phyloP scores from a whole-genome alignment of 2,797 vertebrate species.

The Enteromius unitaeniatus region DNA sequence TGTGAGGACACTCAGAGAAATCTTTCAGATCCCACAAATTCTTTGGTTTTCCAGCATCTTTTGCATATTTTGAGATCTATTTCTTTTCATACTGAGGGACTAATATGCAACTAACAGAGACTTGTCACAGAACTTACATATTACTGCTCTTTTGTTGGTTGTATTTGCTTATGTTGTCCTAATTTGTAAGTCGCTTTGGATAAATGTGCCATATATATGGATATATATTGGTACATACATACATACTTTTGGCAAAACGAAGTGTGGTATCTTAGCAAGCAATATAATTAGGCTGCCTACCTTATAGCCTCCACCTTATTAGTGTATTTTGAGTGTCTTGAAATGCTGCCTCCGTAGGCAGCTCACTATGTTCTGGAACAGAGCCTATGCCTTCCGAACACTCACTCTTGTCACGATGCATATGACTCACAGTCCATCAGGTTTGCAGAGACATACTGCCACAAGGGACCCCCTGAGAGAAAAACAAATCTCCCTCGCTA shows the following conservation, averaged over 20 bases:
- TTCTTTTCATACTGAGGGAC: not conserved
- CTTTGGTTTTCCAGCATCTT: no score
- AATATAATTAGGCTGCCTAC: not conserved
- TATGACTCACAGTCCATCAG: conserved; percentile 40
- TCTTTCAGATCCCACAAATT: no score
- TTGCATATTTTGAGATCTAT: no score
- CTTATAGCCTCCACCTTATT: no score
- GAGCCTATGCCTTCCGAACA: conserved; percentile 4
- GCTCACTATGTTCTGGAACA: conserved; percentile 9
- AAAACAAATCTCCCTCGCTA: conserved; percentile 29
- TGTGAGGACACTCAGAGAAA: not conserved
- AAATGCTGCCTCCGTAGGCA: conserved; percentile 6
- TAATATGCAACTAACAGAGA: no score
- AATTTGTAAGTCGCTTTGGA: no score
- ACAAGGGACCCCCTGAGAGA: conserved; percentile 25
- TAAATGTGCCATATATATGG: no score
- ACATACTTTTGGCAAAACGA: not conserved
- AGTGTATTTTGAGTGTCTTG: not conserved
- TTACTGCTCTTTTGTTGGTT: no score
- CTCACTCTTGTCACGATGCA: conserved; percentile 9
- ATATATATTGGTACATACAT: not conserved
- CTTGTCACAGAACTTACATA: no score
- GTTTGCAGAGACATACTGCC: conserved; percentile 27
- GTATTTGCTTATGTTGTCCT: no score
- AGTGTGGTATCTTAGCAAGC: not conserved